phyloP scores from a whole-genome alignment of 1,140 invertebrate genomes.

The Belonocnema kinseyi region DNA sequence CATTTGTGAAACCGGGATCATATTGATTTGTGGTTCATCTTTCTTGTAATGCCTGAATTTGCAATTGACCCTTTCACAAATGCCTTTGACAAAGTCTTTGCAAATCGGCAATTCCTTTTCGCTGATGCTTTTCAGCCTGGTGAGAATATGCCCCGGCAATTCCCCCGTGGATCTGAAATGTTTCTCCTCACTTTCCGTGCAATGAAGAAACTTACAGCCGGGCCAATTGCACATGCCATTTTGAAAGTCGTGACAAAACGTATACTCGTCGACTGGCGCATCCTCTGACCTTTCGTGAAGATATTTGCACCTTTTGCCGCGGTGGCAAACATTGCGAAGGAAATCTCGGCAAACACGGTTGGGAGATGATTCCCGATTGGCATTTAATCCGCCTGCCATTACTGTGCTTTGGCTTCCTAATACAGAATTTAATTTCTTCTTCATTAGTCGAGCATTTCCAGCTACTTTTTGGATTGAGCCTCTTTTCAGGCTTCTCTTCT shows the following conservation, averaged over 20 bases:
- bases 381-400: constrained; percentile 60
- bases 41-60: constrained; percentile 69
- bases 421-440: constrained; percentile 53
- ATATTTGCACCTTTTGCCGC: constrained; percentile 87
- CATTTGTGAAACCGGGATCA: constrained; percentile 64
- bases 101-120: constrained; percentile 80
- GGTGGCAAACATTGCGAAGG: constrained; percentile 81
- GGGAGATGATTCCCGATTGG: constrained; percentile 56
- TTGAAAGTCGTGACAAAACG: constrained; percentile 92
- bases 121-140: constrained; percentile 70
- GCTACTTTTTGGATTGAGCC: background rate
- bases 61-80: constrained; percentile 78
- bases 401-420: constrained; percentile 24
- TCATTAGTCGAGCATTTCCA: constrained; percentile 55
- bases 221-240: constrained; percentile 82
- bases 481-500: background rate
- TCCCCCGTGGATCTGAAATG: constrained; percentile 83
- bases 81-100: constrained; percentile 86
- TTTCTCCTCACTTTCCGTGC: constrained; percentile 85
- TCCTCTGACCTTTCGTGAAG: constrained; percentile 78
- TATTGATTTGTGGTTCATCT: constrained; percentile 67
- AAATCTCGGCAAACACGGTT: constrained; percentile 79
- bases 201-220: constrained; percentile 86
- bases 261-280: constrained; percentile 72
- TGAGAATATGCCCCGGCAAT: constrained; percentile 79